phyloP scores from a whole-genome alignment of 2,797 vertebrate genomes.

The Parotocinclus haroldoi region DNA sequence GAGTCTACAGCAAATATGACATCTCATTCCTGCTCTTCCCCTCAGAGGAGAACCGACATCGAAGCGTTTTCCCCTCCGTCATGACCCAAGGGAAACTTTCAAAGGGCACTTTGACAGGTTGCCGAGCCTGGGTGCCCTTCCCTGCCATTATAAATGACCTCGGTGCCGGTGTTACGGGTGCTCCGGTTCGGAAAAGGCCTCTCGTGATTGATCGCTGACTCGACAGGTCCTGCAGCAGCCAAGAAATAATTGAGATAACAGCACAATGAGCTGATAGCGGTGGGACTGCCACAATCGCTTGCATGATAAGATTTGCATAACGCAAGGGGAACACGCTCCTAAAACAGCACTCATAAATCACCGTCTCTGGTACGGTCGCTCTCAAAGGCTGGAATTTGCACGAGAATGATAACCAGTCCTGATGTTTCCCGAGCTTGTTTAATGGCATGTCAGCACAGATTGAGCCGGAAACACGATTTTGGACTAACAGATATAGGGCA shows the following conservation, averaged over 20 bases:
- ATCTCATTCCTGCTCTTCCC: neutral
- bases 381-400: constrained; percentile 17
- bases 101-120: constrained; percentile 15
- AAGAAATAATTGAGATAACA: constrained; percentile 32
- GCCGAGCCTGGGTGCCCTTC: neutral
- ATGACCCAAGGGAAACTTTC: constrained; percentile 3
- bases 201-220: constrained; percentile 23
- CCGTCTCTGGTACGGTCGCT: neutral
- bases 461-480: neutral
- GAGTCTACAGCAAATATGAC: constrained; percentile 16
- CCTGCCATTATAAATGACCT: constrained; percentile 8
- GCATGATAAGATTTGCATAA: constrained; percentile 36
- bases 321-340: constrained; percentile 1
- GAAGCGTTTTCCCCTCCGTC: neutral
- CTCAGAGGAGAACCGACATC: neutral
- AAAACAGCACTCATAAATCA: constrained; percentile 27
- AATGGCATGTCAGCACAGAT: constrained; percentile 10
- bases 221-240: constrained; percentile 27
- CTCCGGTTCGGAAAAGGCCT: constrained; percentile 11
- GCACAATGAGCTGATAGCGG: constrained; percentile 19
- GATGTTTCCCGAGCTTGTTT: constrained; percentile 6
- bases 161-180: neutral
- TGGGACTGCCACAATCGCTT: constrained; percentile 12
- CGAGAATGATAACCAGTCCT: constrained; percentile 16
- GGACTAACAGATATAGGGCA: no score